phyloP scores from a whole-genome alignment of 2,113 vertebrate genomes.

The Ceyx cyanopectus region DNA sequence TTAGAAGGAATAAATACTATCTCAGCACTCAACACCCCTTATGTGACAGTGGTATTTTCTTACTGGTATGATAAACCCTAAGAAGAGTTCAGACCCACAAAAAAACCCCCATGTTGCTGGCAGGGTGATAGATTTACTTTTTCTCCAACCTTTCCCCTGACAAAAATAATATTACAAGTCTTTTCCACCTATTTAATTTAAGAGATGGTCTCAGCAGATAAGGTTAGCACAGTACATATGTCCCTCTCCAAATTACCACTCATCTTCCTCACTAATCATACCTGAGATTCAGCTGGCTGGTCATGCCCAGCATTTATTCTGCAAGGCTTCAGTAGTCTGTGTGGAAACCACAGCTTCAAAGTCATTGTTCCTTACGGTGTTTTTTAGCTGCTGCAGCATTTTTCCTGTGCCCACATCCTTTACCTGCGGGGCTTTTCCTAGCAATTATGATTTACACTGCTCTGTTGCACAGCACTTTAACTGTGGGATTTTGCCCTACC shows the following conservation, averaged over 20 bases:
- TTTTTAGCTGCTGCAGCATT: slow-evolving; percentile 32
- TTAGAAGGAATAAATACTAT: background rate
- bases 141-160: background rate
- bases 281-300: slow-evolving; percentile 11
- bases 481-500: slow-evolving; percentile 14
- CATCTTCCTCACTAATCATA: background rate
- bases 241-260: slow-evolving; percentile 9
- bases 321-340: slow-evolving; percentile 16
- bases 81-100: background rate
- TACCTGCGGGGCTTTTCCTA: slow-evolving; percentile 34
- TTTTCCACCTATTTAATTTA: slow-evolving; percentile 14
- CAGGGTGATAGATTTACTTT: background rate
- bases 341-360: slow-evolving; percentile 36
- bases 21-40: background rate
- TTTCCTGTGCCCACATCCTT: slow-evolving; percentile 37
- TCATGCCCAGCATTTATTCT: slow-evolving; percentile 34
- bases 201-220: slow-evolving; percentile 22
- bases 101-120: background rate
- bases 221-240: slow-evolving; percentile 1
- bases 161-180: background rate
- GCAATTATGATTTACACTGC: background rate
- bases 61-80: background rate
- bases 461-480: background rate
- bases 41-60: background rate
- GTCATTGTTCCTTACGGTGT: background rate